Evolutionary conservation across 2,113 vertebrate species (phyloP).

Genomic region (Pelecanus crispus): DNA sequence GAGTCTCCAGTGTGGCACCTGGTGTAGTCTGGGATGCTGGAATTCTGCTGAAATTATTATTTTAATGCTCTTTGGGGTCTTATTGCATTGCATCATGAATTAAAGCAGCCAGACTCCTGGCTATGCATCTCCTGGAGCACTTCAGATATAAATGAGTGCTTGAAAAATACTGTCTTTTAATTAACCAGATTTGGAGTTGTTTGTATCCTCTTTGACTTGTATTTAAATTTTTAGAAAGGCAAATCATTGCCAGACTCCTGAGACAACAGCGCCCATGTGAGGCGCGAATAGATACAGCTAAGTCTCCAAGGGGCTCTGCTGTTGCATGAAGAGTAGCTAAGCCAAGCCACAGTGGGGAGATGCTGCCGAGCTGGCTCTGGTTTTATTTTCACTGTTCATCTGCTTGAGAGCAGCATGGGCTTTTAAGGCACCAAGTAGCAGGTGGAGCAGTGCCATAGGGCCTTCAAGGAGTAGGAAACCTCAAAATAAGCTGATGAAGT

Average conservation of each 20-base stretch:
- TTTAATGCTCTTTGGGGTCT: neutral
- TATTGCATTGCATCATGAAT: accelerated
- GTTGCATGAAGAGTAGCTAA: neutral
- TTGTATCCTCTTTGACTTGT: neutral
- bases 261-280: neutral
- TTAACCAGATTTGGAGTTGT: neutral
- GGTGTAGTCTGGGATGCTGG: neutral
- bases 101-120: neutral
- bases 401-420: neutral
- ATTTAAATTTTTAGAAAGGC: neutral
- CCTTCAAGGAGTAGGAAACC: neutral
- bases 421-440: neutral
- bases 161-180: neutral
- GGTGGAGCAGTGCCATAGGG: neutral
- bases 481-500: neutral
- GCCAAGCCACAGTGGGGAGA: neutral
- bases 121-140: neutral
- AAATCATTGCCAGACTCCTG: neutral
- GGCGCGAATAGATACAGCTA: neutral
- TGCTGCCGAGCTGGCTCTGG: neutral
- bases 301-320: neutral
- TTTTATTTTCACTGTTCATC: neutral
- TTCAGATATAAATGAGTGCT: neutral
- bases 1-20: neutral
- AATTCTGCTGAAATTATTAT: neutral